Evolutionary conservation across 2,888 invertebrate species (phyloP).

Genomic region (Alentia gelatinosa): DNA sequence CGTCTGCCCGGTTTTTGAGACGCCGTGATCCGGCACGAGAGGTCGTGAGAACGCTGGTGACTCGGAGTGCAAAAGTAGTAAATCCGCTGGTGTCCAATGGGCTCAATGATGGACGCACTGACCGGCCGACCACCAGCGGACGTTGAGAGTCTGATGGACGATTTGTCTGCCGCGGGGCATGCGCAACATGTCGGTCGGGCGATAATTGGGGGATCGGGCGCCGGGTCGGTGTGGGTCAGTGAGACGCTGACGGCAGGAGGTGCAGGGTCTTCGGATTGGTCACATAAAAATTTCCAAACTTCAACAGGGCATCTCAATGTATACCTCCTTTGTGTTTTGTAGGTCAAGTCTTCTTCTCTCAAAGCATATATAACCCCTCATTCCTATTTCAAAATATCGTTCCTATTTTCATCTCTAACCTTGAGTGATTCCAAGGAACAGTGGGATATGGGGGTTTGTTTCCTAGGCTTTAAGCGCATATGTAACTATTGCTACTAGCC

Average conservation of each 20-base stretch:
- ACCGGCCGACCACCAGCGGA: not conserved
- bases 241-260: not conserved
- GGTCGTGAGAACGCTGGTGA: not conserved
- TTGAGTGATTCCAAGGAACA: not conserved
- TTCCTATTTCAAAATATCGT: not conserved
- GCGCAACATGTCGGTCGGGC: not conserved
- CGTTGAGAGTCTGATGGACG: not conserved
- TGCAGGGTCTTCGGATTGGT: not conserved
- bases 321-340: not conserved
- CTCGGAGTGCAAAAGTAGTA: too few species aligned
- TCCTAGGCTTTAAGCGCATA: not conserved
- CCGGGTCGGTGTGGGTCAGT: not conserved
- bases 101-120: not conserved
- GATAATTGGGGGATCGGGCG: slow-evolving; percentile 1
- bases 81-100: not conserved
- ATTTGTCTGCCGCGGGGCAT: not conserved
- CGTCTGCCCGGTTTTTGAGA: not conserved
- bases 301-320: not conserved
- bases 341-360: not conserved
- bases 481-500: not conserved
- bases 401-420: not conserved
- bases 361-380: not conserved
- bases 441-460: not conserved
- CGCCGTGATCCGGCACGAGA: not conserved
- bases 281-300: not conserved